These are phyloP conservation scores for Varroa destructor DNA, from an alignment of 1,140 invertebrate species.

Conservation along the genomic window DNA sequence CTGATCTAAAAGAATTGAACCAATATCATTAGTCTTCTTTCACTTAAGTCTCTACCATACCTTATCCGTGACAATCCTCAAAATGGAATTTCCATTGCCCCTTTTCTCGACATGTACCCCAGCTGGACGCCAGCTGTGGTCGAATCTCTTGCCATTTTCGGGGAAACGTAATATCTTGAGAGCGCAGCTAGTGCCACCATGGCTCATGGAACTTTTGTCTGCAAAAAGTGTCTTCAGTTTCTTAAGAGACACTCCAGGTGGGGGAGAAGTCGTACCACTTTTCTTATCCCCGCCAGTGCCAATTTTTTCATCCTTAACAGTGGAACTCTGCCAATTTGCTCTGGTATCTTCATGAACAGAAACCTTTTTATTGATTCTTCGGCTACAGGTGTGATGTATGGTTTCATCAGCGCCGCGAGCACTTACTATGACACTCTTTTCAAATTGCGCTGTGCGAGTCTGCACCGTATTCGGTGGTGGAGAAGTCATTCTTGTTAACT, in stretches of 20 bases:
- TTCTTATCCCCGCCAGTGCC: conserved; percentile 1
- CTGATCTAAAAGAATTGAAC: too few relatives aligned
- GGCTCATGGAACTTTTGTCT: not conserved
- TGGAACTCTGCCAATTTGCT: too few relatives aligned
- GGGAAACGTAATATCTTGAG: conserved; percentile 18
- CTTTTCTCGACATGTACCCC: not conserved
- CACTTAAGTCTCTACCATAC: not conserved
- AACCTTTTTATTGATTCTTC: too few relatives aligned
- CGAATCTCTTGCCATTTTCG: conserved; percentile 12
- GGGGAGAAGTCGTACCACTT: conserved; percentile 16
- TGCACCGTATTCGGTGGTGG: conserved; percentile 59
- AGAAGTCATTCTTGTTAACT: conserved; percentile 53
- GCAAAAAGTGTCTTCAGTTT: conserved; percentile 18
- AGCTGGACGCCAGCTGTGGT: conserved; percentile 23
- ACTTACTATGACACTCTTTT: conserved; percentile 39
- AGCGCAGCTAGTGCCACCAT: not conserved
- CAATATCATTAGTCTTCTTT: too few relatives aligned
- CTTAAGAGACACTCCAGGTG: conserved; percentile 11
- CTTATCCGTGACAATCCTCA: conserved; percentile 23
- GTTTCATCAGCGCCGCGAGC: too few relatives aligned
- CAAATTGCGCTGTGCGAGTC: conserved; percentile 57
- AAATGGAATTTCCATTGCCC: not conserved
- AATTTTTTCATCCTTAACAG: not conserved
- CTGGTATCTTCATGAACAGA: too few relatives aligned
- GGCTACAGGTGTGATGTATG: too few relatives aligned